Base-by-base conservation (phyloP, 2,888 invertebrate species). In the Tanytarsus gracilentus region DNA sequence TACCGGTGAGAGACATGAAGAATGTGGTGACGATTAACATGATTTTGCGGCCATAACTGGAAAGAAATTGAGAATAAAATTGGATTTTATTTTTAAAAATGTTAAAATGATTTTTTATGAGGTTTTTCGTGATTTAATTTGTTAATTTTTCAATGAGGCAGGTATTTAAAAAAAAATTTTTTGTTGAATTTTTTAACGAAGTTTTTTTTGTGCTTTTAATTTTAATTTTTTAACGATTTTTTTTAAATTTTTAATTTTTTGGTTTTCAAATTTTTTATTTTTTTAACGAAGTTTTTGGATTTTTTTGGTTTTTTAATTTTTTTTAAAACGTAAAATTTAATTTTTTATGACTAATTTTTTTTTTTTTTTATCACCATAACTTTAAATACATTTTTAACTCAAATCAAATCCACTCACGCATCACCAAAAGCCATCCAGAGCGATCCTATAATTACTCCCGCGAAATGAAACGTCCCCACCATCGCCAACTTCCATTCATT, bases 391-490 rank as follows among this genome's bases (percentile, higher is more conserved):
- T n/a, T n/a, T n/a, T n/a, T 30, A 30, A 30, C 30, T 30, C 7
- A n/a, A n/a, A n/a, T n/a, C n/a, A n/a, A n/a, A 8, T 3, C 29
- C 3, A 39, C 55, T 44, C 27, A 56, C 56, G 26, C 14, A 18
- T 58, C 58, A 9, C 58, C 58, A 11, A 58, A 30, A 4, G 14
- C 30, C 30, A 58, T 27, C 58, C 58, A 58, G 6, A 58, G 4
- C 11, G 30, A 29, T 25, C 83, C 83, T 49, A 79, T 70, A 30
- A 83, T 77, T 48, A 82, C 77, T 1, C 83, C 83, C 9, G 79
- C 77, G 70, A 82, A 82, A 70, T 83, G 82, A 55, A 78, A 71
- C 0, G 80, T 80, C 11, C 82, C 82, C 11, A 82, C 78, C 44
- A 81, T 69, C 0, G 82, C 79, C 58, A 82, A 67, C 67, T 78